Evolutionary conservation across 2,113 vertebrate genomes (phyloP).

Genomic region (Odocoileus hemionus): DNA sequence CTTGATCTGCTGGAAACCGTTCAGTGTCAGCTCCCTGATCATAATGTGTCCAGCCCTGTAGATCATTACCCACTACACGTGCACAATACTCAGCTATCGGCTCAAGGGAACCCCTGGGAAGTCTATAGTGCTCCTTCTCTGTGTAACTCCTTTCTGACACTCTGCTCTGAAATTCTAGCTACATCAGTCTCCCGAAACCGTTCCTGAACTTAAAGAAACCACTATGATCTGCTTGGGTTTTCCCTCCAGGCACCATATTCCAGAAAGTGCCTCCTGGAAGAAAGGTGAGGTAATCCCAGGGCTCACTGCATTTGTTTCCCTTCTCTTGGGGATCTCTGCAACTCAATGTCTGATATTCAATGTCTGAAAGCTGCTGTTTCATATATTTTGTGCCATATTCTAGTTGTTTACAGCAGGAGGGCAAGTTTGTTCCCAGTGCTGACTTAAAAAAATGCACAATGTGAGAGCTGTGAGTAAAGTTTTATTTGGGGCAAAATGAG

Average conservation of each 20-base stretch:
- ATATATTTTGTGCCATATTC: not conserved
- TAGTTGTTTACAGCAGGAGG: not conserved
- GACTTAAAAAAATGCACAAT: not conserved
- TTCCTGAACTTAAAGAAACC: not conserved
- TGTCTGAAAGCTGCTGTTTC: not conserved
- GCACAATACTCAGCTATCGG: not conserved
- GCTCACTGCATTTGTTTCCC: not conserved
- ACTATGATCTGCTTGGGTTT: not conserved
- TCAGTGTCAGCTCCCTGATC: not conserved
- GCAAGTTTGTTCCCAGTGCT: not conserved
- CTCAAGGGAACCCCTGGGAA: not conserved
- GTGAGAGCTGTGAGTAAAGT: not conserved
- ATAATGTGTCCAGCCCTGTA: not conserved
- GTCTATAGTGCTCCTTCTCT: not conserved
- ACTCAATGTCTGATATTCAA: not conserved
- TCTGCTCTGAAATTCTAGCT: not conserved
- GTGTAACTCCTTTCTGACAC: not conserved
- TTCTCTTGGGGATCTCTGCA: not conserved
- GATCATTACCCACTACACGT: not conserved
- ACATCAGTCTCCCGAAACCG: not conserved
- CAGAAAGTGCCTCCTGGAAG: not conserved
- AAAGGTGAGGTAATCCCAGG: not conserved
- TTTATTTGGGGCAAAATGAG: not conserved
- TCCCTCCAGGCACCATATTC: not conserved
- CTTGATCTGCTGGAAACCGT: not conserved